Evolutionary conservation across 2,113 vertebrate genomes (phyloP).

Genomic region (Coptodon bakossiorum): DNA sequence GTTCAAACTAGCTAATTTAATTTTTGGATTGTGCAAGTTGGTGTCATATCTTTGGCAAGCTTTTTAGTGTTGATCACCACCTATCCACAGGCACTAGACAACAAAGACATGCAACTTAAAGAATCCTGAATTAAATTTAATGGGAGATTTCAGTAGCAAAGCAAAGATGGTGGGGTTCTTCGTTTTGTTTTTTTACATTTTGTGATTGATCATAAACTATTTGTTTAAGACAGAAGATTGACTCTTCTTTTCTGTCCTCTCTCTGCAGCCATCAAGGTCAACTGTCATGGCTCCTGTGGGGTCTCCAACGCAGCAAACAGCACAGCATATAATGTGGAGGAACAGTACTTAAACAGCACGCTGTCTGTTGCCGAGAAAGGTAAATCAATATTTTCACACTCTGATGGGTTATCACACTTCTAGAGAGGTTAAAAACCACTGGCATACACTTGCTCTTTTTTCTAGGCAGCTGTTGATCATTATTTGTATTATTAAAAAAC

Average conservation of each 20-base stretch:
- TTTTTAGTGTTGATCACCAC: not conserved
- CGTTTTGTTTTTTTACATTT: not conserved
- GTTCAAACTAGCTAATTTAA: not conserved
- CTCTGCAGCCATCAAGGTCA: constrained; percentile 87
- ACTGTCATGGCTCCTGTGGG: constrained; percentile 85
- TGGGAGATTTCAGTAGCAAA: not conserved
- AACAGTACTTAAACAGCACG: constrained; percentile 89
- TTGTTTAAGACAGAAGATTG: not conserved
- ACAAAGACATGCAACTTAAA: not conserved
- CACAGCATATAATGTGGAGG: constrained; percentile 78
- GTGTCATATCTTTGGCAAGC: not conserved
- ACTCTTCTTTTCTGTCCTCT: not conserved
- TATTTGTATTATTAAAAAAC: not conserved
- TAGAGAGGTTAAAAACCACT: not conserved
- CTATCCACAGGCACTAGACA: not conserved
- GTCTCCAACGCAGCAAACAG: constrained; percentile 88
- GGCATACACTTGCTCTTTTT: not conserved
- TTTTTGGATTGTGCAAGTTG: not conserved
- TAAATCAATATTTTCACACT: constrained; percentile 24
- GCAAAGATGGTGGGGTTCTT: not conserved
- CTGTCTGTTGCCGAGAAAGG: constrained; percentile 92
- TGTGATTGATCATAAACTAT: not conserved
- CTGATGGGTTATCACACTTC: not conserved
- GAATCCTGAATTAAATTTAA: not conserved
- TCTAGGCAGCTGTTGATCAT: not conserved